Base-by-base conservation (phyloP, 2,888 invertebrate species). In the Cantharis flavilabris region DNA sequence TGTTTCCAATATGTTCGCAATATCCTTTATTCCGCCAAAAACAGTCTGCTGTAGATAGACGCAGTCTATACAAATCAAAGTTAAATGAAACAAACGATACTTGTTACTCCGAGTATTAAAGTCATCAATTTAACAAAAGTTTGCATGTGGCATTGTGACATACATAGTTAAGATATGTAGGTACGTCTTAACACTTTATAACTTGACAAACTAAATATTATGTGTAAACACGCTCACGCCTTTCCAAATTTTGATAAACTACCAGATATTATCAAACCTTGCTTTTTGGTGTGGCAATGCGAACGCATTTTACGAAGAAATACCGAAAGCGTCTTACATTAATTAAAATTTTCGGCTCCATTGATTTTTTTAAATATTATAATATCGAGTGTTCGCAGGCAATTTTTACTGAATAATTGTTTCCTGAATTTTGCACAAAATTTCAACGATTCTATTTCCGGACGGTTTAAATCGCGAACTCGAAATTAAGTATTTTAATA, bases 1-100 rank as follows among this genome's bases (percentile, higher is more conserved):
- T 69, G 71, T 75, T 75, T 75, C 71, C 75, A 72, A 75, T 75
- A 75, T 75, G 69, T 71, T 67, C 28, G 13, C 75, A 72, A 75
- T 78, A 78, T 77, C 73, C 64, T 72, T 69, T 30, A 72, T 49
- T 49, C 7, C n/a, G 7, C 49, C n/a, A 49, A 49, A 49, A 49
- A n/a, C 49, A n/a, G 49, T 49, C 49, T 49, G 49, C 49, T 2
- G 5, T n/a, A 49, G 49, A 49, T 49, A 49, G 49, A 49, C 49
- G n/a, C n/a, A 49, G 49, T 49, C 49, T 49, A 49, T 49, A 49
- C 49, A 49, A 49, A 49, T 49, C 49, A 49, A 49, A 49, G 49
- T 49, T 49, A 49, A 49, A 49, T 49, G n/a, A 49, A 49, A 49
- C 49, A 49, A 49, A 49, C 49, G 49, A 49, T 49, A 49, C 49